Conservation (phyloP, 2,888 invertebrate genomes). For the Caenorhabditis angaria region DNA sequence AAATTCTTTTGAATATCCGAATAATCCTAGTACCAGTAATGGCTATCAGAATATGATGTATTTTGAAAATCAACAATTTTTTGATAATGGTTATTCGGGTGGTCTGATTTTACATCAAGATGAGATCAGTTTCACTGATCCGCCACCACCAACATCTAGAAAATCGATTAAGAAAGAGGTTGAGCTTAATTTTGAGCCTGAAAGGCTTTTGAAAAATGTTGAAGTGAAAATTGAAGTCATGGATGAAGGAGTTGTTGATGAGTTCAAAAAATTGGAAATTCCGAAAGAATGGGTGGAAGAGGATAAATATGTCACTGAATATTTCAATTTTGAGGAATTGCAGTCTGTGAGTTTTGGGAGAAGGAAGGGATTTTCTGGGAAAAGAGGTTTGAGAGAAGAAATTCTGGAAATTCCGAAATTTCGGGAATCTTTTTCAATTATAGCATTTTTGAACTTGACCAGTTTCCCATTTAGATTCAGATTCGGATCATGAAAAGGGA, state of each 20-base stretch:
- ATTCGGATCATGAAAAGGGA: too few species aligned
- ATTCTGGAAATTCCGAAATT: too few species aligned
- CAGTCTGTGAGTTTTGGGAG: background rate
- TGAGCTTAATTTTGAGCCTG: background rate
- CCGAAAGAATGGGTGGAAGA: background rate
- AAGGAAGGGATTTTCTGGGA: background rate
- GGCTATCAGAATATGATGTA: background rate
- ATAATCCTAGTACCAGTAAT: background rate
- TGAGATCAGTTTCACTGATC: too few species aligned
- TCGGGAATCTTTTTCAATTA: too few species aligned
- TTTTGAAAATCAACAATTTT: background rate
- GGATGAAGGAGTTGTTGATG: background rate
- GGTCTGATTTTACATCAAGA: too few species aligned
- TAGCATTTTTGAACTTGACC: too few species aligned
- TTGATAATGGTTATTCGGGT: background rate
- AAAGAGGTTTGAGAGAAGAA: background rate
- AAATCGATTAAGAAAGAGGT: background rate
- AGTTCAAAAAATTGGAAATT: background rate
- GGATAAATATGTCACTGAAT: background rate
- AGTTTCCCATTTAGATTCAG: too few species aligned
- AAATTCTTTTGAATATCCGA: background rate
- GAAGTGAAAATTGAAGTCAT: background rate
- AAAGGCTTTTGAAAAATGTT: too few species aligned
- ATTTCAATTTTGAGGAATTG: background rate
- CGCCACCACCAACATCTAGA: too few species aligned